Conservation (phyloP, 2,113 vertebrate species). For the Cynopterus brachyotis region DNA sequence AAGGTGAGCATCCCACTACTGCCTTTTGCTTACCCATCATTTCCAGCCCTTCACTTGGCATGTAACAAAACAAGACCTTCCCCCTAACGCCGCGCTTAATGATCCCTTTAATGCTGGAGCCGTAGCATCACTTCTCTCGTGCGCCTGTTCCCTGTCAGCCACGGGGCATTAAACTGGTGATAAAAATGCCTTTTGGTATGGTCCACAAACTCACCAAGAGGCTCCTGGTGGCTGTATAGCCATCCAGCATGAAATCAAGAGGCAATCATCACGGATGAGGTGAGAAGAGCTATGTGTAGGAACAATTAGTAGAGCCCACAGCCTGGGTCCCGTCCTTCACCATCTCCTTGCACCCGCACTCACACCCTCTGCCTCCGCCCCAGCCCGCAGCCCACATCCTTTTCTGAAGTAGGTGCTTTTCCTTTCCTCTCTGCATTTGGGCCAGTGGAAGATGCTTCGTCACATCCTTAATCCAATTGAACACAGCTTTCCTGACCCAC, state of each 20-base stretch:
- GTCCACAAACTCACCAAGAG: constrained; percentile 83
- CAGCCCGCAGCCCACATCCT: rapidly evolving
- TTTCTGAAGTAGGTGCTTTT: not conserved
- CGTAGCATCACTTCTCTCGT: constrained; percentile 81
- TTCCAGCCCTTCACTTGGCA: constrained; percentile 86
- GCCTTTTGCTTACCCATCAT: constrained; percentile 86
- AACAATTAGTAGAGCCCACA: constrained; percentile 77
- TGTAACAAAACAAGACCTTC: constrained; percentile 86
- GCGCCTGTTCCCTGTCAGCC: constrained; percentile 81
- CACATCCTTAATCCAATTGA: not conserved
- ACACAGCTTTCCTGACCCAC: not conserved
- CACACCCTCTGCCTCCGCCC: rapidly evolving
- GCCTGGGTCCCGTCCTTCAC: constrained; percentile 80
- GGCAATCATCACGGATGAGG: constrained; percentile 76
- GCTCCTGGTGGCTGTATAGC: constrained; percentile 76
- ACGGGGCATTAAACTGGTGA: constrained; percentile 81
- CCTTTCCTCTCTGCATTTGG: not conserved
- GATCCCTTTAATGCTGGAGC: constrained; percentile 90
- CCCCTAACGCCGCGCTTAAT: constrained; percentile 89
- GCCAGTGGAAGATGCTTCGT: not conserved
- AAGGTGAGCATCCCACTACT: constrained; percentile 57
- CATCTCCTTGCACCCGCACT: constrained; percentile 15
- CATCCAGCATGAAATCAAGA: constrained; percentile 85
- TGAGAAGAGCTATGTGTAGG: constrained; percentile 77
- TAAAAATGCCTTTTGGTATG: constrained; percentile 83